A percentile compares a stretch with the other conserved stretches of the same genome.
These are phyloP conservation scores for Noctilio leporinus DNA, from an alignment of 2,113 vertebrate species.

Conservation along the genomic window DNA sequence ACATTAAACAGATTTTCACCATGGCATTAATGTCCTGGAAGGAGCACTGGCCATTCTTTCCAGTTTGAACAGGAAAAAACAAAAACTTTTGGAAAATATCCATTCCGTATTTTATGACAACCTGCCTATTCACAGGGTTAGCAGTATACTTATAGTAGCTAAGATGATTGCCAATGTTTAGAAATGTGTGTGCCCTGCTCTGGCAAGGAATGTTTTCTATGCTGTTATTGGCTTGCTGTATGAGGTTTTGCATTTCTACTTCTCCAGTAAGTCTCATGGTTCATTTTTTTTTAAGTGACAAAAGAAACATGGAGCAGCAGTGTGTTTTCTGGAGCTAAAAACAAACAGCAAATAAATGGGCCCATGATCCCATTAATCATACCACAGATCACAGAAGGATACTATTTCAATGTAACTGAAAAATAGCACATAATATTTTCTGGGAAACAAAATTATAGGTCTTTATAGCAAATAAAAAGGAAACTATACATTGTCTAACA, in stretches of 20 bases:
- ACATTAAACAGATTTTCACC: not conserved
- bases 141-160: not conserved
- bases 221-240: not conserved
- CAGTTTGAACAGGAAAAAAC: not conserved
- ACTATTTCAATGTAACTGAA: not conserved
- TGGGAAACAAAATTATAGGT: not conserved
- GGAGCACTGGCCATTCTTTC: not conserved
- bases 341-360: not conserved
- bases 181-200: not conserved
- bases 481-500: not conserved
- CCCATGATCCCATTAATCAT: not conserved
- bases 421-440: not conserved
- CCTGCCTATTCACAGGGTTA: not conserved
- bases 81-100: not conserved
- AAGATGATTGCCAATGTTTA: not conserved
- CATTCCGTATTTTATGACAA: not conserved
- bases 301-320: not conserved
- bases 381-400: not conserved
- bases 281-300: not conserved
- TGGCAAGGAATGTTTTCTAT: not conserved
- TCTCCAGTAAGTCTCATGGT: not conserved
- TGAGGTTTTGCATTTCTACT: not conserved
- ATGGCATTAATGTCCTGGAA: not conserved
- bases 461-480: not conserved
- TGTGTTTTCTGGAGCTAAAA: not conserved